Evolutionary conservation across 2,113 vertebrate genomes (phyloP), one percentile per base, ranked within the genome.

Genomic region (Eulemur macaco): DNA sequence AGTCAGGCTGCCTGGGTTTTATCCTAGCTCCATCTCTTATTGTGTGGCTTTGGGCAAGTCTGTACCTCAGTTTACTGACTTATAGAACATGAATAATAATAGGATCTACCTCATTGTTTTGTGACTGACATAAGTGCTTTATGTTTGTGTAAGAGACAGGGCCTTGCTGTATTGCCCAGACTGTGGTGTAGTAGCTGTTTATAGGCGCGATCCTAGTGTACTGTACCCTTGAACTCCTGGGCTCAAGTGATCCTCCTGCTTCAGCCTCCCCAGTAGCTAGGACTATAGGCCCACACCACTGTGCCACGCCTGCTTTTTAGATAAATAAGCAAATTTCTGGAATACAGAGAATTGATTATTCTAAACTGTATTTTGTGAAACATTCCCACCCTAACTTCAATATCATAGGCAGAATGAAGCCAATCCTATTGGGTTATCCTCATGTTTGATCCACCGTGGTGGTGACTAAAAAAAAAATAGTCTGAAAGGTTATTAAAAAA

Each of bases 41-140:
- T 91, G 34, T 56, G 13, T 86, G 42, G 42, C 37, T 47, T 80
- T 85, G 89, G 23, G 20, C 23, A 92, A 71, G 37, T 82, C 37
- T 85, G 18, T 91, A 56, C n/a, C 17, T 54, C 29, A 73, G 37
- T 69, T 91, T 85, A 88, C 15, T 82, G n/a, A 88, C 84, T 37
- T 88, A 37, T 77, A 82, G 89, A 95, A 83, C 68, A 50, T 56
- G 21, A 68, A 42, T 86, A 86, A 73, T 63, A 82, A 64, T 63
- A 69, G 85, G 91, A 15, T 93, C 47, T 39, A 69, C 20, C 20
- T 87, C 37, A 21, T 29, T 93, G 25, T 81, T 97, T 93, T 85
- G 15, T 84, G 68, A 80, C 56, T 78, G 64, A 81, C n/a, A 31
- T 34, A 45, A 68, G 27, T 69, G n/a, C 89, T 63, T 92, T 39